Percentiles rank a stretch among this genome's conserved stretches.
phyloP scores from a whole-genome alignment of 2,797 vertebrate species.

The Odontamblyopus lacepedii region DNA sequence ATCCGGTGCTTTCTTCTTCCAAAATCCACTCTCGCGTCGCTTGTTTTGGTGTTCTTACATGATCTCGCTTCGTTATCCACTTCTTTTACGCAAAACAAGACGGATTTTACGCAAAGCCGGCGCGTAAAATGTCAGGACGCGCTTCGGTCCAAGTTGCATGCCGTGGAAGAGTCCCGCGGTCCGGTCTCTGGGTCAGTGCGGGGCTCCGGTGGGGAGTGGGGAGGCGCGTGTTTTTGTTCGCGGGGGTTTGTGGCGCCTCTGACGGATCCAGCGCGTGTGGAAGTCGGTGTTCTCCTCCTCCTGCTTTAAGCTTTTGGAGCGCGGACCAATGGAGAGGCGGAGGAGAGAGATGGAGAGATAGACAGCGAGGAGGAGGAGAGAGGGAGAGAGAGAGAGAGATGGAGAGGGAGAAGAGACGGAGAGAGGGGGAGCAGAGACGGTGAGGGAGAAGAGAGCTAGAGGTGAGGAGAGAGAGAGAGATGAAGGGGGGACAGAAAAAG shows the following conservation, averaged over 20 bases:
- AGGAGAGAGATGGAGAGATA: neutral
- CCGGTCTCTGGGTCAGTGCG: neutral
- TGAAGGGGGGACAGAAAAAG: too few species aligned
- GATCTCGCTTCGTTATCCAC: slow-evolving; percentile 8
- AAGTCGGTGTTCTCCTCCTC: slow-evolving; percentile 42
- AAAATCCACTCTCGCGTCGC: slow-evolving; percentile 4
- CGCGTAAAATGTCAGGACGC: neutral
- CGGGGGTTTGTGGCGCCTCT: neutral
- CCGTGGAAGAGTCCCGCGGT: neutral
- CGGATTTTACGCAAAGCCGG: slow-evolving; percentile 6
- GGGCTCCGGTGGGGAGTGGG: neutral
- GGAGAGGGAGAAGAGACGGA: too few species aligned
- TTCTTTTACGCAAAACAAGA: neutral
- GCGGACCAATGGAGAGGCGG: slow-evolving; percentile 50
- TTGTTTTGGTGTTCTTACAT: slow-evolving; percentile 19
- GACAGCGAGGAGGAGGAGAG: neutral
- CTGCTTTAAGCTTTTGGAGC: slow-evolving; percentile 11
- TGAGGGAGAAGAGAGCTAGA: too few species aligned
- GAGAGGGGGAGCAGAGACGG: too few species aligned
- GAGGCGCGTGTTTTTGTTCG: neutral
- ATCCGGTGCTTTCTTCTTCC: slow-evolving; percentile 1
- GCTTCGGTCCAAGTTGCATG: neutral
- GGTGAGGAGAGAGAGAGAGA: neutral
- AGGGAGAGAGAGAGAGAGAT: too few species aligned
- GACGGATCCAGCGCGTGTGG: slow-evolving; percentile 31